Conservation (phyloP, 2,113 vertebrate genomes). For the Eudorcas thomsonii region DNA sequence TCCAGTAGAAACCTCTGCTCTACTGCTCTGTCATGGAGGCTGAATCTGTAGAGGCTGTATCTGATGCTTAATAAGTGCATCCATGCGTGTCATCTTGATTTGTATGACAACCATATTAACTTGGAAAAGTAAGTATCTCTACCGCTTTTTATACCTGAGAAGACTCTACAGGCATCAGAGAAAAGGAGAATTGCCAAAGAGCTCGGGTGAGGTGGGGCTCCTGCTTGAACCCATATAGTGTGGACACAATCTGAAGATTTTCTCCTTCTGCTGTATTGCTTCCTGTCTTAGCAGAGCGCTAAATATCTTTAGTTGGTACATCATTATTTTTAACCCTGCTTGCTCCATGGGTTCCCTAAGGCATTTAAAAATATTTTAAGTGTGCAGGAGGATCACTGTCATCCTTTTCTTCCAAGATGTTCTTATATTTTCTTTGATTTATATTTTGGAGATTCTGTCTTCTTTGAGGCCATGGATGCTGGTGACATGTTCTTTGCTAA, state of each 20-base stretch:
- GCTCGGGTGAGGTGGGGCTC: not conserved
- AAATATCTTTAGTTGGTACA: not conserved
- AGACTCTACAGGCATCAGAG: fast-evolving
- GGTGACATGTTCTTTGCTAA: not conserved
- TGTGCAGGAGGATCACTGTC: not conserved
- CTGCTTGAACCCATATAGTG: not conserved
- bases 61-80: not conserved
- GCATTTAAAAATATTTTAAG: not conserved
- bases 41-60: not conserved
- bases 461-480: not conserved
- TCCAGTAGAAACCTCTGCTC: not conserved
- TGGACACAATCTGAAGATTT: not conserved
- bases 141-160: not conserved
- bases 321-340: not conserved
- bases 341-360: not conserved
- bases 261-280: not conserved
- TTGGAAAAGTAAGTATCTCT: not conserved
- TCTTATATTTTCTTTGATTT: slow-evolving; percentile 40
- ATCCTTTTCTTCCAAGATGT: not conserved
- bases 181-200: not conserved
- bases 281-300: not conserved
- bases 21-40: no score
- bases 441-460: not conserved
- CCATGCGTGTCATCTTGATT: not conserved
- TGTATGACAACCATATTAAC: not conserved